These are phyloP conservation scores for Micrasema minimum DNA, from an alignment of 1,140 invertebrate genomes.

Conservation along the genomic window DNA sequence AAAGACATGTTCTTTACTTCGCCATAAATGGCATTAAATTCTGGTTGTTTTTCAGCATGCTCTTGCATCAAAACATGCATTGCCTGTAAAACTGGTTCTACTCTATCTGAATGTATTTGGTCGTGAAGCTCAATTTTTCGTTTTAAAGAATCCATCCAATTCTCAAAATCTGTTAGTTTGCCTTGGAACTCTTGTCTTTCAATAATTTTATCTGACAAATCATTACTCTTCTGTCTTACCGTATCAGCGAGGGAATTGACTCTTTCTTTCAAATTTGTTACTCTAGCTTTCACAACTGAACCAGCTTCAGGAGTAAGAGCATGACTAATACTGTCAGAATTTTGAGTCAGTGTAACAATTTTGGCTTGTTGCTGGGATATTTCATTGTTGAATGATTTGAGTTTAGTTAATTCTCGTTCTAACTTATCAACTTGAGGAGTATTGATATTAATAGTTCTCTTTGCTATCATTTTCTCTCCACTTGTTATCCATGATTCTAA, in stretches of 20 bases:
- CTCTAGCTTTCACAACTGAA: slow-evolving; percentile 74
- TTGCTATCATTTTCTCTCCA: slow-evolving; percentile 71
- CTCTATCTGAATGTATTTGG: slow-evolving; percentile 82
- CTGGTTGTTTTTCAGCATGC: slow-evolving; percentile 80
- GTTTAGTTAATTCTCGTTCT: slow-evolving; percentile 75
- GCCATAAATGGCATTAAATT: slow-evolving; percentile 79
- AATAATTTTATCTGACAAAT: slow-evolving; percentile 82
- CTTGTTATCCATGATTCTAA: slow-evolving; percentile 78
- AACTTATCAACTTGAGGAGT: slow-evolving; percentile 77
- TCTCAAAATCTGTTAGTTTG: slow-evolving; percentile 82
- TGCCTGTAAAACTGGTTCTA: slow-evolving; percentile 81
- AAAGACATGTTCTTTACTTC: slow-evolving; percentile 82
- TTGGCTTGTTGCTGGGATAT: slow-evolving; percentile 85
- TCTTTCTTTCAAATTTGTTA: slow-evolving; percentile 78
- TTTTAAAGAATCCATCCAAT: slow-evolving; percentile 84
- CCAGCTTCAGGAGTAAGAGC: slow-evolving; percentile 81
- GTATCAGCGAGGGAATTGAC: slow-evolving; percentile 78
- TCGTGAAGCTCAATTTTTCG: slow-evolving; percentile 80
- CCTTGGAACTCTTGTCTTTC: slow-evolving; percentile 86
- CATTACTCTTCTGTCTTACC: slow-evolving; percentile 78
- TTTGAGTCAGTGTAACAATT: slow-evolving; percentile 81
- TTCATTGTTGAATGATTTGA: slow-evolving; percentile 84
- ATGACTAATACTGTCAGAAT: slow-evolving; percentile 80
- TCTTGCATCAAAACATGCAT: slow-evolving; percentile 84
- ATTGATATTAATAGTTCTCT: slow-evolving; percentile 69